These are phyloP conservation scores for Illadopsis cleaveri DNA, from an alignment of 2,113 vertebrate genomes.

Conservation along the genomic window DNA sequence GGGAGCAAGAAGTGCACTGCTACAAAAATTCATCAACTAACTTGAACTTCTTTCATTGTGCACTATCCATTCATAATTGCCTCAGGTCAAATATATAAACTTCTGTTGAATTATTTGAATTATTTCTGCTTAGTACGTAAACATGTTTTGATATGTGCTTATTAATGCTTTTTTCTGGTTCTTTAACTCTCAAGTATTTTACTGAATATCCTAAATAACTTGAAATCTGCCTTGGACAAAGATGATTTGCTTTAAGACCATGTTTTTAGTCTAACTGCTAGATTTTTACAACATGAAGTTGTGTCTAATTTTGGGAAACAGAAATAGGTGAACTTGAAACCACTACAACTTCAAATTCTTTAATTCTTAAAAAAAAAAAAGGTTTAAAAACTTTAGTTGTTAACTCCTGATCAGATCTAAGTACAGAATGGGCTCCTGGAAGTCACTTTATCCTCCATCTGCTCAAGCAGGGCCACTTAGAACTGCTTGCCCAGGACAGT, in stretches of 20 bases:
- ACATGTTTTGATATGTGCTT: not conserved
- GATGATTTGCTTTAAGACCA: not conserved
- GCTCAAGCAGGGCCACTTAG: not conserved
- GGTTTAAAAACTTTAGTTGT: not conserved
- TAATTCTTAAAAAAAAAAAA: not conserved
- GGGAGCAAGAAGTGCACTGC: not conserved
- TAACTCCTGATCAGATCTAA: not conserved
- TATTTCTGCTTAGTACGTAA: not conserved
- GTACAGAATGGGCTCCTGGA: not conserved
- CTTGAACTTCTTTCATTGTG: not conserved
- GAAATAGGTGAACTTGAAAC: too few species aligned
- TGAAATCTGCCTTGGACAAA: not conserved
- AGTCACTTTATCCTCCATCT: not conserved
- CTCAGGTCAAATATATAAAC: not conserved
- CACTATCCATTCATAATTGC: not conserved
- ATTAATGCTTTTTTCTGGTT: not conserved
- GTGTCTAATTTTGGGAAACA: too few species aligned
- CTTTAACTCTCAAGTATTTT: not conserved
- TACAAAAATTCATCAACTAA: not conserved
- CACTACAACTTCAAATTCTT: not conserved
- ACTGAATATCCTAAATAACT: not conserved
- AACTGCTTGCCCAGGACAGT: not conserved
- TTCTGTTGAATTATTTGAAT: not conserved
- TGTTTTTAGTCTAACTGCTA: not conserved
- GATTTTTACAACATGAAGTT: not conserved